Base-by-base conservation (phyloP, 2,113 vertebrate species). In the Barbus barbus region DNA sequence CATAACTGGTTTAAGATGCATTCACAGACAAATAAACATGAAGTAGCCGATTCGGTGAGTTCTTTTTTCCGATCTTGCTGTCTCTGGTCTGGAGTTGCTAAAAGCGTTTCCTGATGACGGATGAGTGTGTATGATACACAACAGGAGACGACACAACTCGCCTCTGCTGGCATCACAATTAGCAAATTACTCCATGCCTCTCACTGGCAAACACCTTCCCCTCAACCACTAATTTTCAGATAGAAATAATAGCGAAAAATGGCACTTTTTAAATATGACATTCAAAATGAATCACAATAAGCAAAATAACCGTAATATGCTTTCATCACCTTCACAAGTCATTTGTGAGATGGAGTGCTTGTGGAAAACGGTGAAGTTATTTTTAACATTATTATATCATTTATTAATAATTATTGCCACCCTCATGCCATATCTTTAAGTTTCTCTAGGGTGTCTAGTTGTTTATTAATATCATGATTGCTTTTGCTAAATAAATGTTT, bases 311-410 rank as follows among this genome's bases (percentile, higher is more conserved):
- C 18, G 7, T 31, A 79, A 82, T 26, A 81, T 0, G 46, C 22
- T 77, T 63, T 82, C 78, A 77, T 31, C 72, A 81, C 51, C 38
- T 77, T 61, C 26, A 78, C 41, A 65, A 56, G 48, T 78, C 75
- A 4, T 78, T 22, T n/a, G 28, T 76, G 74, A 22, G 20, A 3
- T 18, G 48, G 20, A 56, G 46, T 76, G 48, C 51, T 76, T 36
- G 28, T 22, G 74, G 48, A 56, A 76, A 76, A n/a, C 51, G 13
- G 73, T 73, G 16, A 75, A 18, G 28, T 33, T 33, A 3, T 44
- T 44, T 44, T 44, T 11, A 44, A 44, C 41, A 44, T 41, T 9
- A 41, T 44, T 9, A 41, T 9, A 41, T 9, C 38, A 2, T 41
- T 41, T 9, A 22, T 36, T 69, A 36, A 69, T n/a, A 38, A 5